Conservation (phyloP, 2,797 vertebrate genomes). For the Leptoclinus maculatus region DNA sequence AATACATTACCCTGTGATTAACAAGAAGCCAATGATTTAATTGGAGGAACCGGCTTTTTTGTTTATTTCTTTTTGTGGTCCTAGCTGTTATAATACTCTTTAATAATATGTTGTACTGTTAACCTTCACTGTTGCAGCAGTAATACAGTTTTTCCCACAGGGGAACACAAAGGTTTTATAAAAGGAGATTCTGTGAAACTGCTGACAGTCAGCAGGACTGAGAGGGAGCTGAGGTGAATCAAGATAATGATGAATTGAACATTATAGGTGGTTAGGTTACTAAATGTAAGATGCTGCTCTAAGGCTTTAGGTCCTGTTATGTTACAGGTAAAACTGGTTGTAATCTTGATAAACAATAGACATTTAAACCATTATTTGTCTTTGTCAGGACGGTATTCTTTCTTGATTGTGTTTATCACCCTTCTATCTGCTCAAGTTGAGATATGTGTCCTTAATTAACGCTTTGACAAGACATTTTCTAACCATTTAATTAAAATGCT, state of each 20-base stretch:
- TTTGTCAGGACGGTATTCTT: neutral
- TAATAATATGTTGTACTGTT: slow-evolving; percentile 1
- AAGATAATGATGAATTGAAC: neutral
- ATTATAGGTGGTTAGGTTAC: neutral
- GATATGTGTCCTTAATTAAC: no score
- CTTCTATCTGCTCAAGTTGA: neutral
- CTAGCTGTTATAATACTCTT: neutral
- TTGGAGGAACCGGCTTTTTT: no score
- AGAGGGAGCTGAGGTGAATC: neutral
- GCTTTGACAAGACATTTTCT: no score
- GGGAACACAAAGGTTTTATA: slow-evolving; percentile 15
- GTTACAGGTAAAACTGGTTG: neutral
- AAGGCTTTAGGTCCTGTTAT: neutral
- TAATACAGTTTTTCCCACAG: neutral
- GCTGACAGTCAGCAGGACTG: slow-evolving; percentile 20
- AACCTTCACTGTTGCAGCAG: slow-evolving; percentile 3
- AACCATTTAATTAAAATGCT: no score
- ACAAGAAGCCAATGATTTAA: neutral
- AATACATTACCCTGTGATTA: neutral
- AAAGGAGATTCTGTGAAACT: slow-evolving; percentile 18
- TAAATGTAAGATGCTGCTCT: neutral
- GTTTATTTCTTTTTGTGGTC: neutral
- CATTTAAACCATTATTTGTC: neutral
- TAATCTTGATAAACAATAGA: neutral
- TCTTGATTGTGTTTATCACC: neutral